Evolutionary conservation across 2,888 invertebrate species (phyloP).

Genomic region (Acleris cristana): DNA sequence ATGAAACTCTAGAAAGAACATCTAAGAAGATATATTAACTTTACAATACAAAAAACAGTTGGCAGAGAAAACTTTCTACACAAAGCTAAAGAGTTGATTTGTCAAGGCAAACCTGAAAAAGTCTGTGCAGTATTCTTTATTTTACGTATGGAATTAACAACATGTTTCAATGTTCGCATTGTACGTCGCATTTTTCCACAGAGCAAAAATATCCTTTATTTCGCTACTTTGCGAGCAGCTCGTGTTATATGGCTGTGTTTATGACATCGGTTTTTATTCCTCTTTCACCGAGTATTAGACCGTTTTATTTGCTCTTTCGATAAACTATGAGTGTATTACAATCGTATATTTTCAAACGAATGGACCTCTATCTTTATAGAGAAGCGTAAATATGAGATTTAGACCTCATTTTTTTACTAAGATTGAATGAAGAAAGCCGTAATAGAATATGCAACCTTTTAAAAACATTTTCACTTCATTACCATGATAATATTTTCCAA

Average conservation of each 20-base stretch:
- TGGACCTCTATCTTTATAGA: no score
- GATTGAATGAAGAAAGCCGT: no score
- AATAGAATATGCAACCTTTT: no score
- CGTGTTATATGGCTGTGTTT: conserved; percentile 2
- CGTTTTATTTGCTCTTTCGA: not conserved
- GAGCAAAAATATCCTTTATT: conserved; percentile 9
- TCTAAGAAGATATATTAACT: not conserved
- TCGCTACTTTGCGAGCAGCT: not conserved
- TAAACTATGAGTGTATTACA: not conserved
- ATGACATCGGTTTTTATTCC: not conserved
- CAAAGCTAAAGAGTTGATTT: conserved; percentile 21
- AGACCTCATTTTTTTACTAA: no score
- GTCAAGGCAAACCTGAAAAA: conserved; percentile 19
- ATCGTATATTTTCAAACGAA: not conserved
- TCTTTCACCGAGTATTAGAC: not conserved
- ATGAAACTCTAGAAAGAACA: not conserved
- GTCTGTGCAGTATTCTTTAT: conserved; percentile 27
- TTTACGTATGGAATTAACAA: conserved; percentile 13
- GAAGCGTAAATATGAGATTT: no score
- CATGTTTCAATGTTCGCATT: conserved; percentile 19
- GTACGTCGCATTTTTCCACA: conserved; percentile 9
- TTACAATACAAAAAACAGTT: conserved; percentile 33
- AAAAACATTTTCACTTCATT: no score
- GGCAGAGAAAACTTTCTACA: conserved; percentile 8
- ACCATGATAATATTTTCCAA: no score